Evolutionary conservation across 2,888 invertebrate genomes (phyloP), one percentile per base, ranked within the genome.

Genomic region (Drosophila demipolita): DNA sequence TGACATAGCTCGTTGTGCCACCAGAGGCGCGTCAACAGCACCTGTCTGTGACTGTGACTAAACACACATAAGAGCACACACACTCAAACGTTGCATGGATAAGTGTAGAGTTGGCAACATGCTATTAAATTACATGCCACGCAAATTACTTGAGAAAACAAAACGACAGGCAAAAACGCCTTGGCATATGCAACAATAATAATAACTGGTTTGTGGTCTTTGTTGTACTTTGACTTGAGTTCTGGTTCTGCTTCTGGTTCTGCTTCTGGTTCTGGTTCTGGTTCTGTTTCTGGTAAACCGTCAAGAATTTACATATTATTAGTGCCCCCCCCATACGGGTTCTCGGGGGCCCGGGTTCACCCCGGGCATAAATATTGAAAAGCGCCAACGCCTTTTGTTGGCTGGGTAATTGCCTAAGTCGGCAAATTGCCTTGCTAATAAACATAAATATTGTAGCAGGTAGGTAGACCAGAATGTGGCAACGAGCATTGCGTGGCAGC

Each of bases 81-180:
- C 49, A 42, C 62, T 40, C 48, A 62, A 42, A 60, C 40, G 17
- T 45, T 35, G 50, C 45, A 57, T 5, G 38, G 62, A 38, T 32
- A 40, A 59, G 77, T 71, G 64, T 57, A 62, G 67, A 66, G 75
- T 75, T 78, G 68, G 66, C 63, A 63, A 40, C 66, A 45, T 59
- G 80, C 84, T 80, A 84, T 84, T 84, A 86, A 86, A 82, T 84
- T 84, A 86, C 84, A 86, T 82, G 78, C 61, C 79, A 55, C 70
- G 87, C 82, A 87, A 85, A 87, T 85, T 82, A 78, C 85, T 87
- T 87, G 85, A 66, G 85, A 85, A 86, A 85, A 85, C 85, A 85
- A 83, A 84, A 75, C 65, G 70, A 67, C 70, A 73, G 57, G 83
- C 72, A 68, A 77, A 83, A 82, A 70, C 83, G 83, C 84, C 85